Conservation (phyloP, 2,113 vertebrate genomes). For the Opisthocomus hoazin region DNA sequence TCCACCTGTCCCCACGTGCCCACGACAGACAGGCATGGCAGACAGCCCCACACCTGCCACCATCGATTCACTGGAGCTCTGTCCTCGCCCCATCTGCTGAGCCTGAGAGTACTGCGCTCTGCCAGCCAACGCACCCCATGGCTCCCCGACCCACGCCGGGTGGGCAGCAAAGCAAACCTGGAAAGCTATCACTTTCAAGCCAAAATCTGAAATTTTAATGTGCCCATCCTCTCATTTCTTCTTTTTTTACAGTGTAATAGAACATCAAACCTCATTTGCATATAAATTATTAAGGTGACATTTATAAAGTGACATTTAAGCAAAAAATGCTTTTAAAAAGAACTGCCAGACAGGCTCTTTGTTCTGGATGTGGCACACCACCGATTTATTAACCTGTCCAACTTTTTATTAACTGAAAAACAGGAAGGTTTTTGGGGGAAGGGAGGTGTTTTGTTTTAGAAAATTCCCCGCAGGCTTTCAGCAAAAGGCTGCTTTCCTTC, state of each 20-base stretch:
- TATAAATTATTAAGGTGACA: conserved; percentile 15
- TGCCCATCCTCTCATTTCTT: background rate
- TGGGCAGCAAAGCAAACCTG: background rate
- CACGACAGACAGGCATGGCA: background rate
- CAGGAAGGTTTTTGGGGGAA: background rate
- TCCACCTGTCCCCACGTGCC: background rate
- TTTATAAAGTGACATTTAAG: background rate
- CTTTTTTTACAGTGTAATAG: background rate
- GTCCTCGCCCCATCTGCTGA: background rate
- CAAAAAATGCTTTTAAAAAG: background rate
- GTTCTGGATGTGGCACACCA: background rate
- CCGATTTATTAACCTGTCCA: background rate
- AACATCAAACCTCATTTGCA: background rate
- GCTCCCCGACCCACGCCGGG: background rate
- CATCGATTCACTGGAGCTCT: background rate
- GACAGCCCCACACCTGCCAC: background rate
- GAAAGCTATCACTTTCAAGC: background rate
- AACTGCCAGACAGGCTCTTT: background rate
- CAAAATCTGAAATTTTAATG: conserved; percentile 13
- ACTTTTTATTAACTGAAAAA: background rate
- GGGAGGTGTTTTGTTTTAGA: background rate
- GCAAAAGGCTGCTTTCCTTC: background rate
- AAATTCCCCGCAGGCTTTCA: background rate
- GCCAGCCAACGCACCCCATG: background rate
- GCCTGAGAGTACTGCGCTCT: background rate